Evolutionary conservation across 1,140 invertebrate genomes (phyloP).

Genomic region (Conopomorpha cramerella): DNA sequence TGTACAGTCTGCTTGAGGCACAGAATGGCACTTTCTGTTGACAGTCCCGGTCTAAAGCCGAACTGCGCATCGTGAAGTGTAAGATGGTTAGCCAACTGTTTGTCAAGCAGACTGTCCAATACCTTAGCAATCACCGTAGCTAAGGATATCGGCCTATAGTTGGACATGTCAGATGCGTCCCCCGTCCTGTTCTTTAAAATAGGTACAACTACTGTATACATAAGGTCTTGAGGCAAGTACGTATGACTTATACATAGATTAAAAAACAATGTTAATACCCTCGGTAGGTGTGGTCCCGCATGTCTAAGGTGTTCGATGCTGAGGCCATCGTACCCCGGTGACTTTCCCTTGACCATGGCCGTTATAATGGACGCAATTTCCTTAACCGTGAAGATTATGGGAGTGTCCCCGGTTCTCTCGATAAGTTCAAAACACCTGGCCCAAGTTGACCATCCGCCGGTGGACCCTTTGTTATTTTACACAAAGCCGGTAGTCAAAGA

Average conservation of each 20-base stretch:
- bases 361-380: conserved; percentile 1
- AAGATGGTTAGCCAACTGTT: conserved; percentile 1
- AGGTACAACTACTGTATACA: conserved; percentile 4
- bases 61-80: conserved; percentile 2
- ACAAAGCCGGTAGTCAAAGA: too few species aligned
- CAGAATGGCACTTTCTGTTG: conserved; percentile 4
- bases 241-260: conserved; percentile 1
- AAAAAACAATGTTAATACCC: conserved; percentile 3
- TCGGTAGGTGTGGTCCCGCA: conserved; percentile 1
- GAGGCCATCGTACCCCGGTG: conserved; percentile 4
- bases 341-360: conserved; percentile 2
- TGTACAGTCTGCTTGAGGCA: conserved; percentile 5
- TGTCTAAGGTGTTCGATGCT: conserved; percentile 5
- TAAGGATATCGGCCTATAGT: conserved; percentile 4
- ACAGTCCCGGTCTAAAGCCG: conserved; percentile 2
- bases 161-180: conserved; percentile 3
- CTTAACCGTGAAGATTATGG: conserved; percentile 1
- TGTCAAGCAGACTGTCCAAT: conserved; percentile 4
- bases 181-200: conserved; percentile 3
- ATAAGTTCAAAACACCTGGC: too few species aligned
- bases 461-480: too few species aligned
- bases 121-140: conserved; percentile 3
- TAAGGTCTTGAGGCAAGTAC: conserved; percentile 1
- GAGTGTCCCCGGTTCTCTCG: too few species aligned
- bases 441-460: too few species aligned